These are phyloP conservation scores for Hoplostethus atlanticus DNA, from an alignment of 2,797 vertebrate genomes.

Conservation along the genomic window DNA sequence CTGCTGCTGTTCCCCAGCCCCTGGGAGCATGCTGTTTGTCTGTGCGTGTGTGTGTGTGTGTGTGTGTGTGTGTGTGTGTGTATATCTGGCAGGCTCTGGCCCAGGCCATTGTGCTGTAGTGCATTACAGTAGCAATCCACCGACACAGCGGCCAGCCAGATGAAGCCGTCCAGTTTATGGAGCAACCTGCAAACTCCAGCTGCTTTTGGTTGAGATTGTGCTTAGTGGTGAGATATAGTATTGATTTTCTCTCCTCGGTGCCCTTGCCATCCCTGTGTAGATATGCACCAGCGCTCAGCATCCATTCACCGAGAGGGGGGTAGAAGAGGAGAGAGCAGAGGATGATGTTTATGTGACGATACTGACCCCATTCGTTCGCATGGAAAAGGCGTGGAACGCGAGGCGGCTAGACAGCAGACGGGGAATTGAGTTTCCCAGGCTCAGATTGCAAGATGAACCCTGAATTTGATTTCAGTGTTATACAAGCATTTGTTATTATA, in stretches of 20 bases:
- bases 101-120: conserved; percentile 73
- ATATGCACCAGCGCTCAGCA: conserved; percentile 80
- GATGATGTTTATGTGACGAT: conserved; percentile 80
- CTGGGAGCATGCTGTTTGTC: conserved; percentile 66
- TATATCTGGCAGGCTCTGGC: conserved; percentile 62
- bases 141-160: conserved; percentile 79
- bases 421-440: conserved; percentile 68
- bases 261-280: conserved; percentile 83
- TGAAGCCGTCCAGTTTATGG: conserved; percentile 87
- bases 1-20: conserved; percentile 69
- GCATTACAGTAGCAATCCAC: conserved; percentile 79
- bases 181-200: conserved; percentile 86
- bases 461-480: conserved; percentile 75
- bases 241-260: conserved; percentile 84
- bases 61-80: neutral
- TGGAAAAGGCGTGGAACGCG: conserved; percentile 62
- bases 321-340: conserved; percentile 45
- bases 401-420: conserved; percentile 60
- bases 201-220: conserved; percentile 86
- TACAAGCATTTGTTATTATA: conserved; percentile 72
- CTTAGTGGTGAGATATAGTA: conserved; percentile 87
- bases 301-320: conserved; percentile 72
- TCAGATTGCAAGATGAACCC: conserved; percentile 71
- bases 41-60: conserved; percentile 29
- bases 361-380: conserved; percentile 86